Base-by-base conservation (phyloP, 2,113 vertebrate genomes). In the Bos indicus region DNA sequence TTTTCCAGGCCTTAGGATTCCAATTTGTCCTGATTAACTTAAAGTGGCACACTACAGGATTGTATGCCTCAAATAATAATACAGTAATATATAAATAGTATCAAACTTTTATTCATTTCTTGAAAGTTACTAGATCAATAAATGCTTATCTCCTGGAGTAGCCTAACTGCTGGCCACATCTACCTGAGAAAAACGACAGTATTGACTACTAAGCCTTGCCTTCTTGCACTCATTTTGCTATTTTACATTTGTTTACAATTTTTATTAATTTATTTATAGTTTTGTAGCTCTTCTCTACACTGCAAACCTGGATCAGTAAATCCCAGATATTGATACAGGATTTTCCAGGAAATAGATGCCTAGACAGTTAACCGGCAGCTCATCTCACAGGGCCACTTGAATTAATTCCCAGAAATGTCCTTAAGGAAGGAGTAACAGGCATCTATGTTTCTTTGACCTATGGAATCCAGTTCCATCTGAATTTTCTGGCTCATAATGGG, bases 221-320 rank as follows among this genome's bases (percentile, higher is more conserved):
- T 57, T 90, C 25, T 82, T 28, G 54, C 28, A 77, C 19, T 94
- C 6, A 94, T 96, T 97, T 94, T 93, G 43, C 30, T 78, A 11
- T 95, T 94, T 92, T n/a, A 82, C 33, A 81, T 88, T 83, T 92
- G 64, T 90, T 88, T 89, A 81, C 62, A 36, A 25, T n/a, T 91
- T 95, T 94, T 80, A 40, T 26, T 59, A 81, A 84, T 23, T 83
- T 87, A 60, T 33, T 94, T 92, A 40, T 74, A 57, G 30, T 85
- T 96, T 94, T 71, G 16, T 54, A 94, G 78, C 25, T 48, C 19
- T 3, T 87, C 21, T 83, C 33, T 83, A 5, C n/a, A 83, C 14
- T 12, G 54, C 56, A 90, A 81, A 78, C 52, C 11, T 57, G 9
- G 40, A 89, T 93, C 48, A 84, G 12, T 81, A 96, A 88, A 92